Base-by-base conservation (phyloP, 2,888 invertebrate species). In the Acheta domesticus region DNA sequence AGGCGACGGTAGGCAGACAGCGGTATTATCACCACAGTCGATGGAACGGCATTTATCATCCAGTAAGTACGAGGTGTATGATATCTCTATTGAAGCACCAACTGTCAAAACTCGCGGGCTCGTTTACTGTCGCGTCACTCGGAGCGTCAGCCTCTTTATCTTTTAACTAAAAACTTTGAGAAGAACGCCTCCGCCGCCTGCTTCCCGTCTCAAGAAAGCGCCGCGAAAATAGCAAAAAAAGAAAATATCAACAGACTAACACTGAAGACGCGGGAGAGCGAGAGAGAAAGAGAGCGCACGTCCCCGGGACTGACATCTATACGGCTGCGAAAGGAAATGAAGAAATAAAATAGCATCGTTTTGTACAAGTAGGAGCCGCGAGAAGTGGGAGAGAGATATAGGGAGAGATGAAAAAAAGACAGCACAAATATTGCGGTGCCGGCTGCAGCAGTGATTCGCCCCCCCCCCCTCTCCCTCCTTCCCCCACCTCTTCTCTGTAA, bases 341-440 rank as follows among this genome's bases (percentile, higher is more conserved):
- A 81, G 79, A 79, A 81, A 79, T 79, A 79, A 79, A 81, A 79
- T 79, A 79, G 74, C 77, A 79, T 79, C 81, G 79, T 79, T 79
- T 62, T 62, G 62, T 79, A 76, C 49, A 76, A 76, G 76, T 48
- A n/a, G 36, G 49, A 62, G n/a, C 62, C 62, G 49, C 48, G 49
- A 76, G 48, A 49, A 76, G 76, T 23, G 76, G 76, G 36, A 76
- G 49, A 49, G 14, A 48, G 76, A 36, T 36, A 48, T 75, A 19
- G 79, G 49, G n/a, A n/a, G 21, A 76, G 79, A 76, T 49, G 50
- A 11, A 62, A 62, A 62, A n/a, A 62, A 62, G 11, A 62, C 62
- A 62, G 62, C n/a, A 19, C 62, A 62, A 62, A 62, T 62, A 62
- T 62, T 62, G n/a, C 62, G n/a, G 16, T 62, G 62, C 14, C 16